Conservation (phyloP, 1,140 invertebrate species). For the Sitophilus oryzae region DNA sequence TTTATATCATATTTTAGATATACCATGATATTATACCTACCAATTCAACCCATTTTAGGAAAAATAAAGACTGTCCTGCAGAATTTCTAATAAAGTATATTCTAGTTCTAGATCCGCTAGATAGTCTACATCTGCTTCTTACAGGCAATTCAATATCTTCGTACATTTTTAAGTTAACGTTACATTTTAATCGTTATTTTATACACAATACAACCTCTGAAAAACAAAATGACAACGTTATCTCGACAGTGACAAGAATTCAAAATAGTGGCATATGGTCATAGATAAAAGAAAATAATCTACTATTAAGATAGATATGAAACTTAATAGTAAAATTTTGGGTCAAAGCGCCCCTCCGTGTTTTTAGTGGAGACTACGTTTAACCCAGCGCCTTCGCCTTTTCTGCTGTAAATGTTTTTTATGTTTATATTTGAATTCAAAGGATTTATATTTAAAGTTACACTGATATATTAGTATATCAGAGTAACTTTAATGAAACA, state of each 20-base stretch:
- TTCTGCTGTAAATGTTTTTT: no score
- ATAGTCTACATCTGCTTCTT: conserved; percentile 6
- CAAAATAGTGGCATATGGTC: no score
- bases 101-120: conserved; percentile 2
- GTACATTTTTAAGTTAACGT: conserved; percentile 4
- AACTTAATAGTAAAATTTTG: neutral
- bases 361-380: no score
- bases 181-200: neutral
- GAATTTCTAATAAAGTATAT: conserved; percentile 5
- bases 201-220: neutral
- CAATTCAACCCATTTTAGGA: conserved; percentile 17
- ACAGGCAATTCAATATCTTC: conserved; percentile 6
- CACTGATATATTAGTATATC: no score
- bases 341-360: no score
- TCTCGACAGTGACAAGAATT: no score
- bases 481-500: no score
- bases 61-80: neutral
- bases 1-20: neutral
- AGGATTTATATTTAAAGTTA: no score
- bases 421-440: no score
- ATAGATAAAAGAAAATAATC: no score
- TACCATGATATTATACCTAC: neutral
- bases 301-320: neutral
- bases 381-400: no score
- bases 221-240: conserved; percentile 9